Evolutionary conservation across 2,113 vertebrate species (phyloP).

Genomic region (Sylvietta virens): DNA sequence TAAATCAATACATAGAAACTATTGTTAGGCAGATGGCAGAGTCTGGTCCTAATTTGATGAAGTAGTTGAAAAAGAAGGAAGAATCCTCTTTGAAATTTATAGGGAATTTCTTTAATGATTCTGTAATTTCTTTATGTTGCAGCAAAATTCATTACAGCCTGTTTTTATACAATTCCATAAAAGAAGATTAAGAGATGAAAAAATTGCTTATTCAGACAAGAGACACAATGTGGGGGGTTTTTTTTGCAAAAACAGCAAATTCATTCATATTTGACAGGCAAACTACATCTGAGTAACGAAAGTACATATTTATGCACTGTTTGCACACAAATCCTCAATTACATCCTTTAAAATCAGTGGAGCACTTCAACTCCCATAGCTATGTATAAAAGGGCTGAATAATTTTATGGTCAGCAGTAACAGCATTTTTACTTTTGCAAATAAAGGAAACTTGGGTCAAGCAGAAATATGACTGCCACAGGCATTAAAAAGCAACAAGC

Average conservation of each 20-base stretch:
- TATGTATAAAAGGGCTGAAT: background rate
- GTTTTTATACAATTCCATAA: background rate
- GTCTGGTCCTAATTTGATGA: background rate
- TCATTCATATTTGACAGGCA: background rate
- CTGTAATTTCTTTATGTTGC: background rate
- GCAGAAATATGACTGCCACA: background rate
- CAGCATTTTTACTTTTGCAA: background rate
- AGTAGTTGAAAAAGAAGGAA: background rate
- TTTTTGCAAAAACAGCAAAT: background rate
- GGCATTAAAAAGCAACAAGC: background rate
- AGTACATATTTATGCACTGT: background rate
- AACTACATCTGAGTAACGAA: background rate
- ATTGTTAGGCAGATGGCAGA: background rate
- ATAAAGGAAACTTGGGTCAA: background rate
- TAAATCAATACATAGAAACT: background rate
- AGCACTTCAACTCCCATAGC: background rate
- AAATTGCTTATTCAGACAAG: background rate
- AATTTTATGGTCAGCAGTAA: slow-evolving; percentile 7
- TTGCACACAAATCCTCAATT: slow-evolving; percentile 6
- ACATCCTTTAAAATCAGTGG: background rate
- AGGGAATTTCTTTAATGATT: background rate
- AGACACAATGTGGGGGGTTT: background rate
- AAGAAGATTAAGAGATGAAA: background rate
- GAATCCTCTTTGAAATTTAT: background rate
- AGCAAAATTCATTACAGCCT: background rate